Percentiles rank a stretch among this genome's conserved stretches.
Evolutionary conservation across 2,113 vertebrate genomes (phyloP).

Genomic region (Sinocyclocheilus anophthalmus): DNA sequence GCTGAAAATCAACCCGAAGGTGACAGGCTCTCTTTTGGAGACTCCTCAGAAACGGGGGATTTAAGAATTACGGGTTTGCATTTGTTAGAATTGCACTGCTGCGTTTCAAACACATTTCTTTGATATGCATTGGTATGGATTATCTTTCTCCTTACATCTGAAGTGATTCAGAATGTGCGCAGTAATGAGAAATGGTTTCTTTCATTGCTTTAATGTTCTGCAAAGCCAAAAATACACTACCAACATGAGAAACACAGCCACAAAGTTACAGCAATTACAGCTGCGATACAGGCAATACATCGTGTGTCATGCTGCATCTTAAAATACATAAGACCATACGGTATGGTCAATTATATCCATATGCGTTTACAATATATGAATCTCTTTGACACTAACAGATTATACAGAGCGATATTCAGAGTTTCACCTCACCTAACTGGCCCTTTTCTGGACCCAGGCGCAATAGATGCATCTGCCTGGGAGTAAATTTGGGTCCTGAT

Average conservation of each 20-base stretch:
- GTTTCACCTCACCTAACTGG: constrained; percentile 45
- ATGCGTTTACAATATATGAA: not conserved
- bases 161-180: not conserved
- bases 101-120: not conserved
- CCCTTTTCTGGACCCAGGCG: constrained; percentile 30
- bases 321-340: not conserved
- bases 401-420: not conserved
- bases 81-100: constrained; percentile 3
- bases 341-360: constrained; percentile 13
- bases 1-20: constrained; percentile 14
- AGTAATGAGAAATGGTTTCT: not conserved
- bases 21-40: not conserved
- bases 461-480: constrained; percentile 54
- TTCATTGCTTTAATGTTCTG: constrained; percentile 4
- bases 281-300: not conserved
- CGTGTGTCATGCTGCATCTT: not conserved
- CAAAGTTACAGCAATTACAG: not conserved
- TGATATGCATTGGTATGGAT: constrained; percentile 4
- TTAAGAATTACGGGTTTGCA: constrained; percentile 17
- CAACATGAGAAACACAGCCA: not conserved
- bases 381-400: constrained; percentile 6
- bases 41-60: not conserved
- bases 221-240: not conserved
- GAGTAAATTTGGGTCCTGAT: constrained; percentile 50
- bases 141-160: constrained; percentile 12